phyloP scores from a whole-genome alignment of 92 coral and sea anemone species.

The Zoanthus solanderi region DNA sequence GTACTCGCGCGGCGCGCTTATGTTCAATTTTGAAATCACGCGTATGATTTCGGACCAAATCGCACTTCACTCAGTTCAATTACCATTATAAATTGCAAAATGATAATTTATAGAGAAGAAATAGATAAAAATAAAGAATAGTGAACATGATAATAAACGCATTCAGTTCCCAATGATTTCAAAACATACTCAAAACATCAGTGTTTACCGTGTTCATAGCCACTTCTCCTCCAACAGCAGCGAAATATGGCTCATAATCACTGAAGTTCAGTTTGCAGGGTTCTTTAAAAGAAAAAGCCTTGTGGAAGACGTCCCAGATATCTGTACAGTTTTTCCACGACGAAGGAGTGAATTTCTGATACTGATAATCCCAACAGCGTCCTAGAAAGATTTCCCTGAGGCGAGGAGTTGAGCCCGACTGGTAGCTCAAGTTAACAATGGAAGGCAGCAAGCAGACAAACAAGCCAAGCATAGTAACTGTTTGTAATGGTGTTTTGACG shows the following conservation, averaged over 20 bases:
- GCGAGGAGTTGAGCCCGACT: slow-evolving; percentile 13
- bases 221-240: slow-evolving; percentile 27
- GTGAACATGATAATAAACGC: too few species aligned
- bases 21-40: too few species aligned
- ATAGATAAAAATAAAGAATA: too few species aligned
- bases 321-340: slow-evolving; percentile 5
- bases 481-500: not conserved
- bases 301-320: slow-evolving; percentile 16
- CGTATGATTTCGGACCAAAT: too few species aligned
- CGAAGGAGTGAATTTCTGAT: not conserved
- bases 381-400: slow-evolving; percentile 22
- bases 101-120: too few species aligned
- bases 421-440: not conserved
- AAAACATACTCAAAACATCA: too few species aligned
- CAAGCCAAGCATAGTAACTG: not conserved
- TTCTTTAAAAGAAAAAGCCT: slow-evolving; percentile 14
- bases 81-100: too few species aligned
- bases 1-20: too few species aligned
- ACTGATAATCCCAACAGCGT: slow-evolving; percentile 26
- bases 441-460: not conserved
- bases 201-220: slow-evolving; percentile 5
- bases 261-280: slow-evolving; percentile 18
- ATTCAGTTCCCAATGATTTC: too few species aligned
- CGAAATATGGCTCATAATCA: slow-evolving; percentile 20
- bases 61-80: too few species aligned